These are phyloP conservation scores for Parnassius apollo DNA, from an alignment of 2,888 invertebrate genomes.

Conservation along the genomic window DNA sequence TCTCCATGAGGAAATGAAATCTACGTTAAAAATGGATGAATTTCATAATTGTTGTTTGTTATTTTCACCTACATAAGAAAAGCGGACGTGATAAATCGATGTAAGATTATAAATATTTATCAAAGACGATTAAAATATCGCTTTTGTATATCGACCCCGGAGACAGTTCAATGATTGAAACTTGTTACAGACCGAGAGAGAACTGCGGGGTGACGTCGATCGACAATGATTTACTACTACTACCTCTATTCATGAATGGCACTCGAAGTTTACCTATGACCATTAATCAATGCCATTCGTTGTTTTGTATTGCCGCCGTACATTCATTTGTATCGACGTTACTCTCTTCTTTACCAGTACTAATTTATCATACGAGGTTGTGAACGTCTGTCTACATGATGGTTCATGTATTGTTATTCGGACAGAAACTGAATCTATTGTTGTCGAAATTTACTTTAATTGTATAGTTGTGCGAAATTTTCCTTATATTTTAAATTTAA, in stretches of 20 bases:
- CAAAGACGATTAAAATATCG: not conserved
- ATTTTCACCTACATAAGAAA: too few species aligned
- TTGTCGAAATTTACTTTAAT: not conserved
- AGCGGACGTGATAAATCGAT: not conserved
- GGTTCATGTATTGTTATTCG: conserved; percentile 9
- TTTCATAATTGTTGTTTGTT: too few species aligned
- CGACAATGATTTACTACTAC: conserved; percentile 53
- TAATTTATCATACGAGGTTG: conserved; percentile 31
- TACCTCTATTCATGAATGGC: conserved; percentile 52
- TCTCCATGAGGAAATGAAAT: too few species aligned
- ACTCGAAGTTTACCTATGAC: conserved; percentile 35
- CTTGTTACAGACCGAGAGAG: conserved; percentile 26
- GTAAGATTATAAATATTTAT: not conserved
- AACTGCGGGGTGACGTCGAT: conserved; percentile 34
- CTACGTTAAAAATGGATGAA: too few species aligned
- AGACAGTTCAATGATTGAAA: conserved; percentile 37
- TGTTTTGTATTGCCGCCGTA: conserved; percentile 34
- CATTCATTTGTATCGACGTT: conserved; percentile 41
- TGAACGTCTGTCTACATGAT: conserved; percentile 8
- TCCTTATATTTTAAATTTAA: not conserved
- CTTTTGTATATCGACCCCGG: not conserved
- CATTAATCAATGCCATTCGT: conserved; percentile 56
- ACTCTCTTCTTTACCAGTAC: conserved; percentile 29
- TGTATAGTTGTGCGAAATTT: not conserved
- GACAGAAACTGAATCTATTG: not conserved